These are phyloP conservation scores for Trileptium ribeirensis DNA, from an alignment of 2,888 invertebrate genomes.

Conservation along the genomic window DNA sequence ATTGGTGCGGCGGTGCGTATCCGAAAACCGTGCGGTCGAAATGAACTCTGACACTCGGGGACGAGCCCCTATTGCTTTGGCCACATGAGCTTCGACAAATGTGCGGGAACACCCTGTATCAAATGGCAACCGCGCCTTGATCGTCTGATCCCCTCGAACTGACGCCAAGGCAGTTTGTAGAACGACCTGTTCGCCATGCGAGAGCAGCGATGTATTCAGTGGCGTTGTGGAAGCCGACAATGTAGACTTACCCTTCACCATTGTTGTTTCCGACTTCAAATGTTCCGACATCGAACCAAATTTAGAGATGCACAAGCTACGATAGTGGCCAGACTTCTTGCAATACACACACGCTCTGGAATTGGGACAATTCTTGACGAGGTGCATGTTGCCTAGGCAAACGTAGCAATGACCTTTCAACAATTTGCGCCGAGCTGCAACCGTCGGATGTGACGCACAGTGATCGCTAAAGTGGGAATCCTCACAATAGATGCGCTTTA, in stretches of 20 bases:
- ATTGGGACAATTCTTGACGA: background rate
- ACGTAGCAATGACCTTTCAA: background rate
- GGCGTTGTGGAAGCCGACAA: background rate
- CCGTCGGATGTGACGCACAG: background rate
- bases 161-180: background rate
- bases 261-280: background rate
- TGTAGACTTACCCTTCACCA: background rate
- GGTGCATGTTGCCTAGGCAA: background rate
- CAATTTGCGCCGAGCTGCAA: background rate
- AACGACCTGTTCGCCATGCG: background rate
- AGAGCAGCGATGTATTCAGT: background rate
- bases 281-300: background rate
- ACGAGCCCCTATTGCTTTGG: background rate
- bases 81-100: background rate
- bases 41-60: background rate
- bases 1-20: background rate
- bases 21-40: background rate
- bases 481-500: background rate
- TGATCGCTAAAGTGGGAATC: background rate
- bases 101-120: background rate
- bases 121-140: background rate
- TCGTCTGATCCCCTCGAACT: background rate
- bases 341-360: background rate
- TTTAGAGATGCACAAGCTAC: constrained; percentile 1
- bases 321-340: background rate